Conservation (phyloP, 2,888 invertebrate genomes). For the Xestia c-nigrum region DNA sequence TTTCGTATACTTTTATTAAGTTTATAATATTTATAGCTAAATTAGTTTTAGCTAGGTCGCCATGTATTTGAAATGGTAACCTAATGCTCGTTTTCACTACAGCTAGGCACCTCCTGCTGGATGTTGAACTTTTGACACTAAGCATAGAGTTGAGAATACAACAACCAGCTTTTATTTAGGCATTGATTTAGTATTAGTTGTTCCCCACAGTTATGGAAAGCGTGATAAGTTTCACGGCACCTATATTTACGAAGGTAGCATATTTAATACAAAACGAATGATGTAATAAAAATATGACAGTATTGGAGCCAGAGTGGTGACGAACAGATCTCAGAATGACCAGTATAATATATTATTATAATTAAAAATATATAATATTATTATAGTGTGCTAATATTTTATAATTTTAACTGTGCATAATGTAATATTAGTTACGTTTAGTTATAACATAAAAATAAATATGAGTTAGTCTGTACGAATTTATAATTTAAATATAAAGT, state of each 20-base stretch:
- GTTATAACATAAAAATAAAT: conserved; percentile 75
- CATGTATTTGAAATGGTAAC: conserved; percentile 11
- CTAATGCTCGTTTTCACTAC: background rate
- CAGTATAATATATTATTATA: conserved; percentile 83
- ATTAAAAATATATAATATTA: conserved; percentile 72
- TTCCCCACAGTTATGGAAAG: background rate
- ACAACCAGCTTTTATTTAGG: background rate
- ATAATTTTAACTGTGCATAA: conserved; percentile 81
- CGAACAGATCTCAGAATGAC: conserved; percentile 89
- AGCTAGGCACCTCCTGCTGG: background rate
- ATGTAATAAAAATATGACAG: conserved; percentile 73
- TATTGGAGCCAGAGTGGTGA: conserved; percentile 84
- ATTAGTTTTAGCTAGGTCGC: conserved; percentile 16
- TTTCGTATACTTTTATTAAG: background rate
- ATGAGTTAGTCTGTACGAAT: conserved; percentile 85
- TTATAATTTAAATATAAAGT: conserved; percentile 82
- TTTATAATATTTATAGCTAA: conserved; percentile 12
- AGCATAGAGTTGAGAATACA: background rate
- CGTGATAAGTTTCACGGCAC: background rate
- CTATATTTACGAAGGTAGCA: conserved; percentile 64
- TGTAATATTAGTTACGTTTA: conserved; percentile 75
- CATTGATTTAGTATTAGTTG: background rate
- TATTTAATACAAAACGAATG: conserved; percentile 64
- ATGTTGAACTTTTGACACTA: background rate
- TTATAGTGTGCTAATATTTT: conserved; percentile 79